A percentile compares a stretch with the other conserved stretches of the same genome.
phyloP scores from a whole-genome alignment of 2,113 vertebrate genomes.

The Tenrec ecaudatus region DNA sequence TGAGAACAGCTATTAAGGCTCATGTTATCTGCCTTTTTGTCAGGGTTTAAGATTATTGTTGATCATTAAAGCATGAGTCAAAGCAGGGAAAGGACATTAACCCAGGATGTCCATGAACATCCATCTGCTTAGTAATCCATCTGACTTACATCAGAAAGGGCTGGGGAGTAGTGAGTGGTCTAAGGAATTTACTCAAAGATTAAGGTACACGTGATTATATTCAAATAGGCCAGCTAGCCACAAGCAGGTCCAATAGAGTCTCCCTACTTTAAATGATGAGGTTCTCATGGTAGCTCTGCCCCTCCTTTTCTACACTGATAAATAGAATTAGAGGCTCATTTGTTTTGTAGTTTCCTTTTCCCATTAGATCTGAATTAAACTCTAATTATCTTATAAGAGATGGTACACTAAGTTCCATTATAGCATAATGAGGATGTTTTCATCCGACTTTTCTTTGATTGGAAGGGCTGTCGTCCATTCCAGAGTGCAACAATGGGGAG shows the following conservation, averaged over 20 bases:
- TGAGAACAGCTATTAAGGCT: conserved; percentile 41
- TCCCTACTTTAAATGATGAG: neutral
- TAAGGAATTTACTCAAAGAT: conserved; percentile 5
- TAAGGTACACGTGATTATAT: neutral
- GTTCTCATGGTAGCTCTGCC: neutral
- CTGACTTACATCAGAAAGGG: neutral
- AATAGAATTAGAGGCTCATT: neutral
- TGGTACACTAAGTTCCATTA: neutral
- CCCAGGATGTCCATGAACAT: neutral
- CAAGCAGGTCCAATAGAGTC: neutral
- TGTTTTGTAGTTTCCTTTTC: neutral
- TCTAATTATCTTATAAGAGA: neutral
- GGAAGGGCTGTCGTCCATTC: neutral
- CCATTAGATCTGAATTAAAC: neutral
- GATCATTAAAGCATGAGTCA: conserved; percentile 46
- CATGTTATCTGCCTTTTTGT: conserved; percentile 37
- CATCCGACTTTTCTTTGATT: neutral
- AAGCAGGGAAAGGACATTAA: conserved; percentile 25
- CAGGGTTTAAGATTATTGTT: conserved; percentile 9
- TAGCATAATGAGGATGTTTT: neutral
- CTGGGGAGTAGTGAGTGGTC: neutral
- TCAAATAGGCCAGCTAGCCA: neutral
- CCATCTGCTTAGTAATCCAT: neutral
- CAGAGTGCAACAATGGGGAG: neutral
- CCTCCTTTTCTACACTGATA: neutral